Conservation (phyloP, 2,888 invertebrate species). For the Iselma pallidipennis region DNA sequence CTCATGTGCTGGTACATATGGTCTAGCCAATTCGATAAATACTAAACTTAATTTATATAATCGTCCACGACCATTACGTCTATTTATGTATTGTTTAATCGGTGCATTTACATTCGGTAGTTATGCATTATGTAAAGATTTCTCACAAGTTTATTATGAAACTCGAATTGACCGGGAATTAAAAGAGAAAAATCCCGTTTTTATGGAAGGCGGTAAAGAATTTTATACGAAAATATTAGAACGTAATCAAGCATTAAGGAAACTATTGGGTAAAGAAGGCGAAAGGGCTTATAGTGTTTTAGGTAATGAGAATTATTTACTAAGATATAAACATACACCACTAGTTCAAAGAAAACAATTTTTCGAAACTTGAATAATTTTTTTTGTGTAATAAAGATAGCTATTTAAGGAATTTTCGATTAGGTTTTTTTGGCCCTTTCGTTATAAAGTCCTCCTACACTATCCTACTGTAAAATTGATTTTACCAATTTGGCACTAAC, state of each 20-base stretch:
- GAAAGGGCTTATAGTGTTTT: constrained; percentile 64
- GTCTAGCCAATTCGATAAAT: constrained; percentile 58
- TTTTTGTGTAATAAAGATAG: neutral
- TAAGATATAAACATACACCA: constrained; percentile 69
- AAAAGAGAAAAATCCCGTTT: constrained; percentile 63
- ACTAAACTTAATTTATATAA: constrained; percentile 60
- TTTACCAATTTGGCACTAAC: neutral
- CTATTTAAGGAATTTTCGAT: neutral
- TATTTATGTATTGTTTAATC: constrained; percentile 61
- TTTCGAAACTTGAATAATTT: constrained; percentile 57
- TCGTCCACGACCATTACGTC: constrained; percentile 58
- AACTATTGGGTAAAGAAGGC: constrained; percentile 67
- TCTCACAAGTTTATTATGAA: constrained; percentile 67
- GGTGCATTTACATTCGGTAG: constrained; percentile 62
- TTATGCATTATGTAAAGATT: constrained; percentile 70
- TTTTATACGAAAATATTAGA: constrained; percentile 74
- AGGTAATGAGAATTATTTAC: constrained; percentile 71
- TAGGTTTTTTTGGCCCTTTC: neutral
- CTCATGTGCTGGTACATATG: constrained; percentile 60
- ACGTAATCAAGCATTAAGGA: constrained; percentile 74
- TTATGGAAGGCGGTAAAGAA: constrained; percentile 72
- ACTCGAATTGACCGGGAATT: constrained; percentile 65
- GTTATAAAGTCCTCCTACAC: neutral
- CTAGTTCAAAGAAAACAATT: constrained; percentile 67
- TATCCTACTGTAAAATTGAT: neutral